Conservation (phyloP, 2,888 invertebrate genomes). For the Copidosoma aretas region DNA sequence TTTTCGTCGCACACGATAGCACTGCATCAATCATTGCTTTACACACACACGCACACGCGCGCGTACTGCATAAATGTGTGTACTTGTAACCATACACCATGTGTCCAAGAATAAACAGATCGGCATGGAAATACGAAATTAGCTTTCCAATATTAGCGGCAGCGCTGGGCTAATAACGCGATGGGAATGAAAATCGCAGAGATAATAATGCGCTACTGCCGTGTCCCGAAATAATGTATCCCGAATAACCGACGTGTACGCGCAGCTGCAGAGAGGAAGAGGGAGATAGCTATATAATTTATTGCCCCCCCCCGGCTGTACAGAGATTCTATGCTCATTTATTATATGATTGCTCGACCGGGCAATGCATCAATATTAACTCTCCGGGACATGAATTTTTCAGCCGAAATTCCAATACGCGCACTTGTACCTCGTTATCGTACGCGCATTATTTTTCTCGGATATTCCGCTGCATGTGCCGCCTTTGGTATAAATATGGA, state of each 20-base stretch:
- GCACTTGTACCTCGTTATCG: neutral
- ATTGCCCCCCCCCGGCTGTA: conserved; percentile 14
- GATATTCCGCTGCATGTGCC: neutral
- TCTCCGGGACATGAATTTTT: neutral
- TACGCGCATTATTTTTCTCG: neutral
- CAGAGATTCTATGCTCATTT: conserved; percentile 13
- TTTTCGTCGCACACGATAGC: too few relatives aligned
- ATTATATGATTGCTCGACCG: conserved; percentile 13
- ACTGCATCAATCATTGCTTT: too few relatives aligned
- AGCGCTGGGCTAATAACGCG: neutral
- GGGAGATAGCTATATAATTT: conserved; percentile 3
- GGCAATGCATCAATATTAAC: conserved; percentile 22
- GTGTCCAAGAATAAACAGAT: conserved; percentile 5
- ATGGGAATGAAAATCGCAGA: conserved; percentile 21
- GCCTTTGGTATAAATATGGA: neutral
- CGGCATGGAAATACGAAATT: conserved; percentile 5
- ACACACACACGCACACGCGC: too few relatives aligned
- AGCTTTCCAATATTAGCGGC: neutral
- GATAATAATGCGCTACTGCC: conserved; percentile 18
- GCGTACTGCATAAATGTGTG: too few relatives aligned
- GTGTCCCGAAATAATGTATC: conserved; percentile 29
- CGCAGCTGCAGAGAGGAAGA: too few relatives aligned
- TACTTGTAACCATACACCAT: neutral
- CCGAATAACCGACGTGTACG: conserved; percentile 19
- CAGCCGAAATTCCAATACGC: neutral